phyloP scores from a whole-genome alignment of 2,797 vertebrate genomes.

The Coilia nasus region DNA sequence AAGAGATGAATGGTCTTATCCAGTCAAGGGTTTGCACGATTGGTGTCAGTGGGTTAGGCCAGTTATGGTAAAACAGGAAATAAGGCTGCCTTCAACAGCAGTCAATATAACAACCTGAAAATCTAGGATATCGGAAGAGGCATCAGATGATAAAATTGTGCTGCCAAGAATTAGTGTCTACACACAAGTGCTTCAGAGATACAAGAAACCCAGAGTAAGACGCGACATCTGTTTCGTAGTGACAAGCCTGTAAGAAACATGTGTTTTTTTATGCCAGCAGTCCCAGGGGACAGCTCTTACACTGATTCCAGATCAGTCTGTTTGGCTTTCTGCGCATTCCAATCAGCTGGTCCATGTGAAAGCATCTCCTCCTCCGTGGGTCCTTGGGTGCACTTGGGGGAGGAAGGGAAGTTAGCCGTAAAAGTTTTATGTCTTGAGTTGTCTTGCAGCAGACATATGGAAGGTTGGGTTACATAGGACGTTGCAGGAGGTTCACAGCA shows the following conservation, averaged over 20 bases:
- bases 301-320: neutral
- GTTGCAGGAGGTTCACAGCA: slow-evolving; percentile 25
- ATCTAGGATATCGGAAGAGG: neutral
- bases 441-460: slow-evolving; percentile 46
- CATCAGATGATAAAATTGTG: neutral
- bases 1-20: neutral
- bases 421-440: slow-evolving; percentile 53
- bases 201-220: neutral
- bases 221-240: neutral
- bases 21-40: neutral
- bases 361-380: slow-evolving; percentile 51
- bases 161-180: neutral
- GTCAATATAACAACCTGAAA: neutral
- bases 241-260: slow-evolving; percentile 19
- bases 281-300: neutral
- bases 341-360: slow-evolving; percentile 30
- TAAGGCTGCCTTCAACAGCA: neutral
- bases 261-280: neutral
- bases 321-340: neutral
- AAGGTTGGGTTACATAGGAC: slow-evolving; percentile 39
- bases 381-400: slow-evolving; percentile 39
- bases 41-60: neutral
- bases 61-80: neutral
- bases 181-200: neutral
- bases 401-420: slow-evolving; percentile 50